phyloP scores from a whole-genome alignment of 1,140 invertebrate species.

The Macrostomum lignano region DNA sequence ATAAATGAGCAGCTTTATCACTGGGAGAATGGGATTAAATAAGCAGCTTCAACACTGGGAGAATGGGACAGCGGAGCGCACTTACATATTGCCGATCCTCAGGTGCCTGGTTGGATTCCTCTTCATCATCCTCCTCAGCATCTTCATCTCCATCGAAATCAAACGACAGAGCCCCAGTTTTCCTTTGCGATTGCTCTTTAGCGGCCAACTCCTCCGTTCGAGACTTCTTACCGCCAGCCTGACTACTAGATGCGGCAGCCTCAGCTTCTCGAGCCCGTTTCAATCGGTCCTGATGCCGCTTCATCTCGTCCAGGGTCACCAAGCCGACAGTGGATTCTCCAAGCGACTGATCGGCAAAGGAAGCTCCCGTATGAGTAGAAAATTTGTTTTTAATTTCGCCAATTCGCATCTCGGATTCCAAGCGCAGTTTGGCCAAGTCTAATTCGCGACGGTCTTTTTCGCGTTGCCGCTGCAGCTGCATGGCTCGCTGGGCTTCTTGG shows the following conservation, averaged over 20 bases:
- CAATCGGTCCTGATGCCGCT: conserved; percentile 4
- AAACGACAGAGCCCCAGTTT: conserved; percentile 1
- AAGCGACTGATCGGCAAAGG: conserved; percentile 1
- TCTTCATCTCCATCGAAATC: not conserved
- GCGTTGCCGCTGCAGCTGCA: not conserved
- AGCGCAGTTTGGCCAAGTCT: conserved; percentile 3
- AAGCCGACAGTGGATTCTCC: conserved; percentile 5
- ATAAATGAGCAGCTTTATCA: too few species aligned
- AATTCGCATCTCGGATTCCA: not conserved
- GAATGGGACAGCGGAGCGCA: too few species aligned
- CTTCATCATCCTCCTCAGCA: not conserved
- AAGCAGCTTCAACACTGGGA: too few species aligned
- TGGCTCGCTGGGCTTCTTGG: not conserved
- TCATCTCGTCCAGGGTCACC: conserved; percentile 6
- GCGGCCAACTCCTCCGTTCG: too few species aligned
- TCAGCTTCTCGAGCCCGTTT: too few species aligned
- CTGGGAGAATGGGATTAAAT: too few species aligned
- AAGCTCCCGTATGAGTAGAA: not conserved
- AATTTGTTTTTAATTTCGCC: conserved; percentile 5
- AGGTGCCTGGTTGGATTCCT: too few species aligned
- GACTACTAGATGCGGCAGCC: too few species aligned
- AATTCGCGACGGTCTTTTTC: conserved; percentile 3
- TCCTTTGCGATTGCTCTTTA: too few species aligned
- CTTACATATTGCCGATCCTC: too few species aligned
- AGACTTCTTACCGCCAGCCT: too few species aligned